phyloP scores from a whole-genome alignment of 2,797 vertebrate species.

The Pangasius krempfi region DNA sequence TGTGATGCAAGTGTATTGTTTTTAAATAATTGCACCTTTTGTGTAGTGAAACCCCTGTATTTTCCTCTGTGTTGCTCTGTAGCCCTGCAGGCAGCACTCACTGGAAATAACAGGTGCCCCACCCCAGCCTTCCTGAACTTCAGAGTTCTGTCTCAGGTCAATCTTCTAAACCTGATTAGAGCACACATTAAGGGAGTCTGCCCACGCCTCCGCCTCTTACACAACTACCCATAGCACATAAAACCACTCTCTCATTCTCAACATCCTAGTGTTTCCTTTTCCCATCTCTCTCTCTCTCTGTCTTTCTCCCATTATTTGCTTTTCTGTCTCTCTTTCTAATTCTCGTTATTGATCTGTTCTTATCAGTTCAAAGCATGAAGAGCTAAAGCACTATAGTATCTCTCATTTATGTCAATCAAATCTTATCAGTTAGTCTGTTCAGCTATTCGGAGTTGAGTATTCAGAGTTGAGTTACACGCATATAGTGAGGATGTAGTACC shows the following conservation, averaged over 20 bases:
- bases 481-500: neutral
- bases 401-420: conserved; percentile 6
- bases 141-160: conserved; percentile 50
- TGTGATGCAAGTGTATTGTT: neutral
- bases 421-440: neutral
- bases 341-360: conserved; percentile 29
- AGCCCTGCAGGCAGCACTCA: conserved; percentile 43
- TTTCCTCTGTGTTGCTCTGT: neutral
- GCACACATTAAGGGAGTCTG: conserved; percentile 32
- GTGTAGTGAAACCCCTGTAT: neutral
- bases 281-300: neutral
- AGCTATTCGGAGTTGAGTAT: neutral
- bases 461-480: neutral
- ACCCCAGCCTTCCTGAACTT: conserved; percentile 37
- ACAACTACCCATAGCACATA: conserved; percentile 25
- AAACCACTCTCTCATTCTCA: conserved; percentile 25
- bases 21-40: neutral
- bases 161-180: conserved; percentile 54
- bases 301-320: conserved; percentile 10
- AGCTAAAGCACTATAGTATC: conserved; percentile 6
- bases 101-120: conserved; percentile 50
- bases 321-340: neutral
- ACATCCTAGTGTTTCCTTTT: conserved; percentile 4
- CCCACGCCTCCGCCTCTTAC: conserved; percentile 19
- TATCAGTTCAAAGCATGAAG: conserved; percentile 11